Evolutionary conservation across 2,797 vertebrate species (phyloP).

Genomic region (Myripristis murdjan): DNA sequence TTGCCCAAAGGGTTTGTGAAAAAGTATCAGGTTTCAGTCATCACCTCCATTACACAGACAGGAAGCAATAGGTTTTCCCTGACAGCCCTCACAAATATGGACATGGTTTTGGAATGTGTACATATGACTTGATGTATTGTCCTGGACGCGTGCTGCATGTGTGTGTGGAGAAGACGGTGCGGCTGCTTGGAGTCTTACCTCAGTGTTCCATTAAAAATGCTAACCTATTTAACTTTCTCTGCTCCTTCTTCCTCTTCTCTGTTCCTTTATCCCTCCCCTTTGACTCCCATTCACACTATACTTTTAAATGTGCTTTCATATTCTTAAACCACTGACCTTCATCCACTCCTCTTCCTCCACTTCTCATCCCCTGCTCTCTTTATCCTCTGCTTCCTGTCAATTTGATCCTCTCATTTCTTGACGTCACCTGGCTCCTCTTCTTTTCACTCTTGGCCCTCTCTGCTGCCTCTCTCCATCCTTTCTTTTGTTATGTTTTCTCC

Average conservation of each 20-base stretch:
- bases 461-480: neutral
- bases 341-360: constrained; percentile 1
- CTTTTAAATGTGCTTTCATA: constrained; percentile 21
- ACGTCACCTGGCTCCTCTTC: neutral
- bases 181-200: constrained; percentile 25
- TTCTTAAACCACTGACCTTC: no score
- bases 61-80: constrained; percentile 30
- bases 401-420: constrained; percentile 2
- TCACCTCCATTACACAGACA: constrained; percentile 17
- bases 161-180: constrained; percentile 9
- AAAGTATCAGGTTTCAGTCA: neutral
- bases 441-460: neutral
- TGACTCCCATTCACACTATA: neutral
- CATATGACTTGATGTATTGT: constrained; percentile 25
- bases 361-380: neutral
- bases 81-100: constrained; percentile 30
- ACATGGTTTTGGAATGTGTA: constrained; percentile 39
- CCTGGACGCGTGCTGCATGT: no score
- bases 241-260: neutral
- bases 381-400: neutral
- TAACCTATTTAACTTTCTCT: neutral
- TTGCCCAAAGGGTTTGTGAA: neutral
- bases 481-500: constrained; percentile 3
- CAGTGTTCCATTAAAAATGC: constrained; percentile 3
- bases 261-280: constrained; percentile 8